Base-by-base conservation (phyloP, 2,113 vertebrate species). In the Nannospalax galili region DNA sequence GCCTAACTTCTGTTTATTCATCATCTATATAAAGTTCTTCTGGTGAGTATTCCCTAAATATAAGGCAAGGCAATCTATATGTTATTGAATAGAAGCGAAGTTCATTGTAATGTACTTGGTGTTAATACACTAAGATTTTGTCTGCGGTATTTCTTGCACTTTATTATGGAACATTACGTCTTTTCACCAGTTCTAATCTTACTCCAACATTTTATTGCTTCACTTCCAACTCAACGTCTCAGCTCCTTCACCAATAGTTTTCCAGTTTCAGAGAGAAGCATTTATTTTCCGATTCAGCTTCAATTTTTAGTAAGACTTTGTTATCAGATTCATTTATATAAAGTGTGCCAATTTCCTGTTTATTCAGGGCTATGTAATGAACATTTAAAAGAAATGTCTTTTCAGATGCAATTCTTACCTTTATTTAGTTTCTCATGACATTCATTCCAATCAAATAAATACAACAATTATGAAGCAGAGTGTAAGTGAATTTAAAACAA, bases 1-100 rank as follows among this genome's bases (percentile, higher is more conserved):
- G 98, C 95, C 96, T 94, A 98, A 98, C 98, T 97, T 97, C 98
- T n/a, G 98, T 93, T 98, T 98, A 98, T 96, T 98, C 96, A 98
- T 98, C 97, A 98, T 97, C 92, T 97, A 96, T 97, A 97, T 97
- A 97, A 98, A 97, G 94, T 97, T 98, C 95, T 97, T 98, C 97
- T 97, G 92, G 97, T 96, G 95, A 98, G 94, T 98, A 88, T 95
- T 97, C 91, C 91, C 95, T 97, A 98, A 98, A 96, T 97, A 97
- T 96, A 94, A 95, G 90, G 94, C 90, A 98, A 97, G 97, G 93
- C 95, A 98, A 98, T 98, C 97, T 97, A 96, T 95, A 97, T 42
- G 96, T 98, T 98, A 98, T 97, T 98, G 97, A 98, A 97, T 84
- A 97, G 92, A 96, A 98, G 91, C 93, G 77, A 98, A 98, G 97